Conservation (phyloP, 2,113 vertebrate species). For the Lampris incognitus region DNA sequence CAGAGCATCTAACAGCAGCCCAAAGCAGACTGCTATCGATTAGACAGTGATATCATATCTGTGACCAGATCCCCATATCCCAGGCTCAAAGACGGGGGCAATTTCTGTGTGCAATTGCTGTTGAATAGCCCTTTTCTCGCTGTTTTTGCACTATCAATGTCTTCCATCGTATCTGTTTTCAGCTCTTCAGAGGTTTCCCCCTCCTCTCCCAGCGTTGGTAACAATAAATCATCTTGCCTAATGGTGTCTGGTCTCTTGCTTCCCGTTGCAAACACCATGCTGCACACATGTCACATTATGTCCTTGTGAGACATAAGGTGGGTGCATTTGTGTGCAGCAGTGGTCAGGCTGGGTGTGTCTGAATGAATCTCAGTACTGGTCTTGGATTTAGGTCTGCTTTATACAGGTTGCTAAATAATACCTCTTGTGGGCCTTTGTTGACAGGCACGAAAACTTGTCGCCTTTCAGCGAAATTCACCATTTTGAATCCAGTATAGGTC, state of each 20-base stretch:
- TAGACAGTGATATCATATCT: slow-evolving; percentile 8
- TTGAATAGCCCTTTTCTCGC: neutral
- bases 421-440: too few relatives aligned
- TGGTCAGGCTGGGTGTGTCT: slow-evolving; percentile 81
- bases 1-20: slow-evolving; percentile 10
- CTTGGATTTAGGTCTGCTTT: too few relatives aligned
- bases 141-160: slow-evolving; percentile 11
- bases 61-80: slow-evolving; percentile 2
- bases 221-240: neutral
- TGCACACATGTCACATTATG: too few relatives aligned
- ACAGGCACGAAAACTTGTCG: too few relatives aligned
- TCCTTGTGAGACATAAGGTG: neutral
- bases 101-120: slow-evolving; percentile 1
- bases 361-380: slow-evolving; percentile 82
- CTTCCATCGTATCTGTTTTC: slow-evolving; percentile 16
- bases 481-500: too few relatives aligned
- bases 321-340: neutral
- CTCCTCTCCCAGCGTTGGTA: neutral
- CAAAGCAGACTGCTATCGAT: slow-evolving; percentile 14
- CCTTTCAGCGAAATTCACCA: too few relatives aligned
- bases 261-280: neutral
- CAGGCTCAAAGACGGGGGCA: slow-evolving; percentile 8
- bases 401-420: too few relatives aligned
- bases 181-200: neutral
- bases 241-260: slow-evolving; percentile 4